Evolutionary conservation across 2,797 vertebrate species (phyloP), one percentile per base, ranked within the genome.

Genomic region (Premnoplex brunnescens): DNA sequence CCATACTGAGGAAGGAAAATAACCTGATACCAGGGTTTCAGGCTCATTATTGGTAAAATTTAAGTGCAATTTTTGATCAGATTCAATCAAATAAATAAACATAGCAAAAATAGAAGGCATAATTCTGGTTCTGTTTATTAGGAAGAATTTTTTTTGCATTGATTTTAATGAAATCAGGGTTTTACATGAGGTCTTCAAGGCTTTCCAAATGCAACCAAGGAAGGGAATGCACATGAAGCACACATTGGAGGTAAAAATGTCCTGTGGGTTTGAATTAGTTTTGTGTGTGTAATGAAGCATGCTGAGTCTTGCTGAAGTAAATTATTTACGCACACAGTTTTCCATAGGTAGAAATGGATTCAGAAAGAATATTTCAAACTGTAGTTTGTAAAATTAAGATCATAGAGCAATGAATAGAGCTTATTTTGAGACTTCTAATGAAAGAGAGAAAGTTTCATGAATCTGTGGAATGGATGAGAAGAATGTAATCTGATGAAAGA

Each of bases 211-310:
- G 19, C 10, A 32, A 7, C 56, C 32, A 77, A 67, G 12, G 27
- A 74, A 63, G 12, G 26, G 7, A 9, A 7, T 0, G 0, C 32
- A 78, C 15, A 18, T 5, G 7, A 14, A 72, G 41, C 36, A 85
- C 3, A 37, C 10, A 19, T 1, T 44, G 14, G 36, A 59, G 24
- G 17, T 30, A 54, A 77, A 80, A 88, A 72, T 43, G 22, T 24
- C 27, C 12, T 52, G 3, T 48, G 32, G 17, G 10, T 76, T 56
- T 82, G 24, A 87, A 73, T 67, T 83, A 14, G 28, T 71, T 78
- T 41, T 34, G 2, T 43, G 13, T 0, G 1, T 43, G 12, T 17
- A 77, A 83, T 60, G 66, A 78, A 76, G 19, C 8, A 14, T 44
- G 30, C 8, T 52, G 32, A 77, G 27, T 58, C 32, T 43, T 74